phyloP scores from a whole-genome alignment of 2,797 vertebrate genomes.

The Steatocranus sp. region DNA sequence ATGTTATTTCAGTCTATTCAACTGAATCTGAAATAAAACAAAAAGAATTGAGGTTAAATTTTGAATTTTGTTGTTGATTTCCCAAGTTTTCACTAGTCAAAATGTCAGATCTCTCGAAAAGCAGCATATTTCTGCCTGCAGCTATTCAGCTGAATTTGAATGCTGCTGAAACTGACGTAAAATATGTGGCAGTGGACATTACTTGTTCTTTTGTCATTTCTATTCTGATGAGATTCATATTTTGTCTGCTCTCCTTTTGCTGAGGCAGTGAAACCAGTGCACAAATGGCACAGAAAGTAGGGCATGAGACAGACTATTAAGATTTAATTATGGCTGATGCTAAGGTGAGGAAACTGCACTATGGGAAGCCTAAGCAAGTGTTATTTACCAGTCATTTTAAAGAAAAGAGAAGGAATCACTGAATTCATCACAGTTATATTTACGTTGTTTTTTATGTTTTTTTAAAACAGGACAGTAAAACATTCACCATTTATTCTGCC shows the following conservation, averaged over 20 bases:
- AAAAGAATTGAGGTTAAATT: neutral
- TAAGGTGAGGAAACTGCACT: constrained; percentile 17
- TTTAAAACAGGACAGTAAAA: neutral
- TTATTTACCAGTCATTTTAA: neutral
- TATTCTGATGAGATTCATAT: neutral
- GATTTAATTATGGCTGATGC: constrained; percentile 36
- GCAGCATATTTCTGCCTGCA: neutral
- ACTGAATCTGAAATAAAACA: neutral
- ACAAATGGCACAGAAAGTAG: constrained; percentile 38
- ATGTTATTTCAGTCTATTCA: constrained; percentile 35
- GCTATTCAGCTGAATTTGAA: neutral
- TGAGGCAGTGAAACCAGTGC: neutral
- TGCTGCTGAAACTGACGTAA: neutral
- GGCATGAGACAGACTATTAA: constrained; percentile 38
- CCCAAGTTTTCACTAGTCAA: neutral
- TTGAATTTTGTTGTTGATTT: neutral
- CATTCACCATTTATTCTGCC: neutral
- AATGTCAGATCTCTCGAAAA: neutral
- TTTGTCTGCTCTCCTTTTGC: neutral
- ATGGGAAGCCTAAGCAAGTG: neutral
- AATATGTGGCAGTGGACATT: neutral
- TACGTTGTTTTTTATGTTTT: neutral
- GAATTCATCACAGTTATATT: neutral
- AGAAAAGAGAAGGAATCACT: neutral
- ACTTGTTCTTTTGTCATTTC: neutral